phyloP scores from a whole-genome alignment of 2,113 vertebrate genomes.

The Butastur rufipennis region DNA sequence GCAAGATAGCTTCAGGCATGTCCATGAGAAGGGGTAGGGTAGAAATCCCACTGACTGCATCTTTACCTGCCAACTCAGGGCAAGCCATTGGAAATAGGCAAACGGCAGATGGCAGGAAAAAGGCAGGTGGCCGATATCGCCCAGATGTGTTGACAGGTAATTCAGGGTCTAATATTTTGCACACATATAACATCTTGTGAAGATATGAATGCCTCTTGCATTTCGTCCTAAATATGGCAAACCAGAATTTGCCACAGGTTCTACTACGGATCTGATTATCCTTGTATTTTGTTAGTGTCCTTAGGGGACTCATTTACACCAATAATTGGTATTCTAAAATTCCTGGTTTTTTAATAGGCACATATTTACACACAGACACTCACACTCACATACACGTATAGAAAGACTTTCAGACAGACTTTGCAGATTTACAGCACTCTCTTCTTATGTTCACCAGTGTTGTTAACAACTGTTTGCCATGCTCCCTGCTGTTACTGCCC shows the following conservation, averaged over 20 bases:
- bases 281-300: not conserved
- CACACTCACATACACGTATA: not conserved
- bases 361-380: not conserved
- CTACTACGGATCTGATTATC: not conserved
- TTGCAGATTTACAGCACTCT: not conserved
- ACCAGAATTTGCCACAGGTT: not conserved
- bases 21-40: not conserved
- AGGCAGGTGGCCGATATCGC: not conserved
- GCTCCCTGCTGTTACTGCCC: not conserved
- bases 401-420: not conserved
- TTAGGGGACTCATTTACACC: not conserved
- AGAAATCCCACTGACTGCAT: not conserved
- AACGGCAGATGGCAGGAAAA: not conserved
- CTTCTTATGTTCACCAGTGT: not conserved
- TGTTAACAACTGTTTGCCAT: accelerated
- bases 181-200: not conserved
- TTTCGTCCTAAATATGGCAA: not conserved
- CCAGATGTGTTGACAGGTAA: not conserved
- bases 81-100: not conserved
- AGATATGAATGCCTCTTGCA: not conserved
- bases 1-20: not conserved
- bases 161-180: not conserved
- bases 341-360: not conserved
- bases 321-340: not conserved
- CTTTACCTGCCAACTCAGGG: not conserved